Evolutionary conservation across 2,888 invertebrate genomes (phyloP).

Genomic region (Acrobasis consociella): DNA sequence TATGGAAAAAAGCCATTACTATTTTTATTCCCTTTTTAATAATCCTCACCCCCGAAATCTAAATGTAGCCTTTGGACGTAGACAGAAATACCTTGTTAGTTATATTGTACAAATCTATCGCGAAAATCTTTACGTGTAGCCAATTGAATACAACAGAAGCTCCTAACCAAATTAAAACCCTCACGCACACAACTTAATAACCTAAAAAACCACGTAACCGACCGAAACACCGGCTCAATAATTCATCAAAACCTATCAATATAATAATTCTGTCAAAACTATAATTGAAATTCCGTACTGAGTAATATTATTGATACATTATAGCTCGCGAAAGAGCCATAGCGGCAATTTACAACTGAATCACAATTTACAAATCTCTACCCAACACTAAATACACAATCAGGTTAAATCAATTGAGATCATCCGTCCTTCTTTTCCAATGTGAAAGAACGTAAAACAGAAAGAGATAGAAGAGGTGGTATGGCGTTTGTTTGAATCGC

Average conservation of each 20-base stretch:
- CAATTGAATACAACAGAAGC: neutral
- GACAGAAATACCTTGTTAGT: too few relatives aligned
- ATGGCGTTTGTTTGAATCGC: slow-evolving; percentile 50
- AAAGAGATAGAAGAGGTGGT: slow-evolving; percentile 43
- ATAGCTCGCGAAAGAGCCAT: slow-evolving; percentile 74
- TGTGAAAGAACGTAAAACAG: slow-evolving; percentile 20
- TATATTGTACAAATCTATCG: too few relatives aligned
- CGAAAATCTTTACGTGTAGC: neutral
- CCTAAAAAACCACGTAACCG: slow-evolving; percentile 45
- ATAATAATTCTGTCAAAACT: slow-evolving; percentile 80
- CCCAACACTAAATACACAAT: slow-evolving; percentile 76
- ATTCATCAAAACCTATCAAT: slow-evolving; percentile 75
- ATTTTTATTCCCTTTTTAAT: too few relatives aligned
- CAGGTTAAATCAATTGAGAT: slow-evolving; percentile 72
- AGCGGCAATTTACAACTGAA: slow-evolving; percentile 78
- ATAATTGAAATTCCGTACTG: slow-evolving; percentile 77
- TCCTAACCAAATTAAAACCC: slow-evolving; percentile 23
- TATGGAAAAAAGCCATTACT: too few relatives aligned
- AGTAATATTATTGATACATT: slow-evolving; percentile 80
- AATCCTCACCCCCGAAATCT: too few relatives aligned
- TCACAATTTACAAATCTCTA: slow-evolving; percentile 81
- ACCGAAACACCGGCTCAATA: slow-evolving; percentile 54
- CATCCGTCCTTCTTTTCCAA: slow-evolving; percentile 43
- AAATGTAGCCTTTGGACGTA: too few relatives aligned
- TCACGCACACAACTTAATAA: slow-evolving; percentile 44